Conservation (phyloP, 1,140 invertebrate genomes). For the Acromyrmex echinatior region DNA sequence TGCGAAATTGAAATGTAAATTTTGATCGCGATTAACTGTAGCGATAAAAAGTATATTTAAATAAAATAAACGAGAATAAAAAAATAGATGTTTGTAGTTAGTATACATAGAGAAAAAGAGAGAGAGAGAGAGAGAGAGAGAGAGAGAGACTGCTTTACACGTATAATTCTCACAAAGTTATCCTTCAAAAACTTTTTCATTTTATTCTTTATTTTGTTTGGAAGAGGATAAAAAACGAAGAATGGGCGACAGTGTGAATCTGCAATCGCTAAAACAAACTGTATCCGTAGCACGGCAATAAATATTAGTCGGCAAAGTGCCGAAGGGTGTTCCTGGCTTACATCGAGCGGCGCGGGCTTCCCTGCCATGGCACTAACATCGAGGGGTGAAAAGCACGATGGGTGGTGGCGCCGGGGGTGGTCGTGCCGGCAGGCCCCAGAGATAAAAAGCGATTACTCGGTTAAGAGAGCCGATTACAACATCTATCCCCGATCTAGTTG, state of each 20-base stretch:
- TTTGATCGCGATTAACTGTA: neutral
- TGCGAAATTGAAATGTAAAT: neutral
- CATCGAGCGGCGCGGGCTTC: slow-evolving; percentile 25
- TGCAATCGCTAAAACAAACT: slow-evolving; percentile 53
- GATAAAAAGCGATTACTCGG: slow-evolving; percentile 79
- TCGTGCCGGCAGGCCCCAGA: slow-evolving; percentile 46
- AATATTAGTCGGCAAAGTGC: slow-evolving; percentile 58
- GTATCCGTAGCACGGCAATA: slow-evolving; percentile 49
- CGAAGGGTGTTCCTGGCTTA: slow-evolving; percentile 50
- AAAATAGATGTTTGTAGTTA: neutral
- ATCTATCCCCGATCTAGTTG: slow-evolving; percentile 80
- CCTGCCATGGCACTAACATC: slow-evolving; percentile 20
- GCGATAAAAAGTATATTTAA: slow-evolving; percentile 12
- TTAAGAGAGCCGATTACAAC: slow-evolving; percentile 84
- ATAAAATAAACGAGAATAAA: neutral
- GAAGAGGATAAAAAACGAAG: slow-evolving; percentile 16
- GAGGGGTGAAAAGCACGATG: slow-evolving; percentile 51
- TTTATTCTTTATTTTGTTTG: slow-evolving; percentile 2
- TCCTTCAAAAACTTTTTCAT: slow-evolving; percentile 4
- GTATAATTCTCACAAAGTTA: slow-evolving; percentile 7
- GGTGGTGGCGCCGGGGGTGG: slow-evolving; percentile 64
- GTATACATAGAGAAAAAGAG: neutral
- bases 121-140: neutral
- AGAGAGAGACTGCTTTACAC: neutral
- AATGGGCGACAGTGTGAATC: slow-evolving; percentile 31